Percentiles rank a stretch among this genome's conserved stretches.
phyloP scores from a whole-genome alignment of 2,797 vertebrate genomes.

The Artibeus jamaicensis region DNA sequence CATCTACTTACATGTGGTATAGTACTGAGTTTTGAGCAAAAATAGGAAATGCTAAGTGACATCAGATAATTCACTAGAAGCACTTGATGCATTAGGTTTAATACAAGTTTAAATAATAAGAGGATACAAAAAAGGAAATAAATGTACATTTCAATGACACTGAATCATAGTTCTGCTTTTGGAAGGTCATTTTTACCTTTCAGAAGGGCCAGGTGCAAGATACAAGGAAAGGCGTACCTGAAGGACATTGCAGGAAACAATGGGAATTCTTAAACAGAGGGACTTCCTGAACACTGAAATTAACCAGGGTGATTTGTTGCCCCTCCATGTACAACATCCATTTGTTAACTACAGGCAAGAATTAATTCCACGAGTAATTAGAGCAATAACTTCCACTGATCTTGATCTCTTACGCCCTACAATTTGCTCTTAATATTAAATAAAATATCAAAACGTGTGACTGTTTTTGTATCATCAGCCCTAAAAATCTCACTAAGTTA shows the following conservation, averaged over 20 bases:
- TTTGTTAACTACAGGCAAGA: conserved; percentile 78
- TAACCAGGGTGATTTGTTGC: conserved; percentile 75
- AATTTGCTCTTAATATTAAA: conserved; percentile 83
- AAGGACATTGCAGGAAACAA: conserved; percentile 66
- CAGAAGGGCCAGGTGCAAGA: conserved; percentile 57
- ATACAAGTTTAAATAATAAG: conserved; percentile 63
- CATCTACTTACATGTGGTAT: not conserved
- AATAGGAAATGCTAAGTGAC: conserved; percentile 48
- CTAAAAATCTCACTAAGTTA: conserved; percentile 89
- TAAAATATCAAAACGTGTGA: conserved; percentile 87
- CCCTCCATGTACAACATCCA: conserved; percentile 80
- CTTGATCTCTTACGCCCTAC: conserved; percentile 76
- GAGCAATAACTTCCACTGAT: conserved; percentile 83
- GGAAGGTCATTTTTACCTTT: conserved; percentile 69
- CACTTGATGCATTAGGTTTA: conserved; percentile 46
- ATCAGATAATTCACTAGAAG: conserved; percentile 42
- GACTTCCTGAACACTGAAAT: conserved; percentile 56
- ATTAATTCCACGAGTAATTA: conserved; percentile 83
- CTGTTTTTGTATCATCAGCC: conserved; percentile 89
- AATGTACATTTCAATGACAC: conserved; percentile 45
- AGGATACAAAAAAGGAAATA: conserved; percentile 56
- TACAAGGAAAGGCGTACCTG: conserved; percentile 44
- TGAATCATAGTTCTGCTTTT: conserved; percentile 62
- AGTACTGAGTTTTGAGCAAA: conserved; percentile 67
- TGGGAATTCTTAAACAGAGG: conserved; percentile 45